A percentile compares a stretch with the other conserved stretches of the same genome.
These are phyloP conservation scores for Clupea harengus DNA, from an alignment of 2,113 vertebrate genomes.

Conservation along the genomic window DNA sequence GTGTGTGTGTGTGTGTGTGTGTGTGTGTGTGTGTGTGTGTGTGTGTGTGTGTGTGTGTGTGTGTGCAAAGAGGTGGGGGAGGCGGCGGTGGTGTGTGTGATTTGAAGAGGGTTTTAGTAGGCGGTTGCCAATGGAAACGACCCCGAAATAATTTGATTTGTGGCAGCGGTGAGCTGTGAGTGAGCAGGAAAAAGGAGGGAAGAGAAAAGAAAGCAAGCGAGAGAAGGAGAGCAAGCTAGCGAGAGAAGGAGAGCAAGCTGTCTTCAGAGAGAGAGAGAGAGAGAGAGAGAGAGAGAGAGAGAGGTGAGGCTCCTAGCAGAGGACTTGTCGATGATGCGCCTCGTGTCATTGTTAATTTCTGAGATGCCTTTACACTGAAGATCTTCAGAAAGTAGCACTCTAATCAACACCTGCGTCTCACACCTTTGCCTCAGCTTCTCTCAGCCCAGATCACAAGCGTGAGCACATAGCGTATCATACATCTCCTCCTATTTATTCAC, in stretches of 20 bases:
- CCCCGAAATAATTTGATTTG: conserved; percentile 67
- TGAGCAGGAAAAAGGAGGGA: conserved; percentile 44
- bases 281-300: not conserved
- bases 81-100: conserved; percentile 49
- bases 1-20: conserved; percentile 56
- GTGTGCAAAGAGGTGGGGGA: conserved; percentile 54
- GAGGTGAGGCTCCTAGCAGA: not conserved
- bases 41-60: conserved; percentile 47
- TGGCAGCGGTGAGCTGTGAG: conserved; percentile 69
- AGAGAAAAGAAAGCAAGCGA: conserved; percentile 11
- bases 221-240: not conserved
- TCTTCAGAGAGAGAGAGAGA: conserved; percentile 31
- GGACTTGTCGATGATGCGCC: conserved; percentile 10
- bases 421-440: not conserved
- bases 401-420: conserved; percentile 4
- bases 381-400: not conserved
- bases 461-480: not conserved
- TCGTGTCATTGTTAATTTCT: not conserved
- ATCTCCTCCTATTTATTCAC: not conserved
- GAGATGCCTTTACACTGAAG: conserved; percentile 10
- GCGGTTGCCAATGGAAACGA: conserved; percentile 73
- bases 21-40: conserved; percentile 38
- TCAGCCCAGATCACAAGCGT: not conserved
- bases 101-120: conserved; percentile 56
- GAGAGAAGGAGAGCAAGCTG: not conserved